Percentiles rank a stretch among this genome's conserved stretches.
phyloP scores from a whole-genome alignment of 2,888 invertebrate genomes.

The Catocala nupta region DNA sequence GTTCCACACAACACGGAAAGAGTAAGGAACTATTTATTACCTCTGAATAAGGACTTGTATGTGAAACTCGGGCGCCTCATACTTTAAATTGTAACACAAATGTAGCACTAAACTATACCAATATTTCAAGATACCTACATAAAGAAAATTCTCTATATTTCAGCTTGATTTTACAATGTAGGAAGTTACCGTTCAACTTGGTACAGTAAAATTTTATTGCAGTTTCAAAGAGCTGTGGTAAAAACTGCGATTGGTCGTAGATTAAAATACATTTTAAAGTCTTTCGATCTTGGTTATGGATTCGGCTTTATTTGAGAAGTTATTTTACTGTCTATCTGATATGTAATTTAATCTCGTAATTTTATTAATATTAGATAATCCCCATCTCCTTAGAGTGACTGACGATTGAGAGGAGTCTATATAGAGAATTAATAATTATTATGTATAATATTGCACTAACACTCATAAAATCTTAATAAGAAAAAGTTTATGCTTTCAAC shows the following conservation, averaged over 20 bases:
- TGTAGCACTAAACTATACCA: conserved; percentile 36
- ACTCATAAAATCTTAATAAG: too few species aligned
- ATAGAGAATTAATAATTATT: too few species aligned
- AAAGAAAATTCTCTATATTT: conserved; percentile 47
- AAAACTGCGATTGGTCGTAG: conserved; percentile 40
- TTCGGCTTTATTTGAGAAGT: conserved; percentile 1
- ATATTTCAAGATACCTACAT: conserved; percentile 48
- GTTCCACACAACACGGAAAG: conserved; percentile 60
- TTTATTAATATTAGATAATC: too few species aligned
- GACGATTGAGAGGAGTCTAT: too few species aligned
- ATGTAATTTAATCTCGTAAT: too few species aligned
- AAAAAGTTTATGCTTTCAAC: too few species aligned
- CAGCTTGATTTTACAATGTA: conserved; percentile 48
- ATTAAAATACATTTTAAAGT: conserved; percentile 38
- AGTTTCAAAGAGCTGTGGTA: conserved; percentile 39
- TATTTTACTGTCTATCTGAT: neutral
- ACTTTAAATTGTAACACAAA: conserved; percentile 56
- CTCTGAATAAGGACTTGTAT: conserved; percentile 62
- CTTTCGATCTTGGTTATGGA: conserved; percentile 19
- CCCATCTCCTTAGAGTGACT: too few species aligned
- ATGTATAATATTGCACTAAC: too few species aligned
- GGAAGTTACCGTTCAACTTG: conserved; percentile 38
- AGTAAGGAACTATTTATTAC: conserved; percentile 68
- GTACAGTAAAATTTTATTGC: conserved; percentile 41
- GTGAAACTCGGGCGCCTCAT: conserved; percentile 53